Conservation (phyloP, 2,888 invertebrate species). For the Cerceris ruficornis region DNA sequence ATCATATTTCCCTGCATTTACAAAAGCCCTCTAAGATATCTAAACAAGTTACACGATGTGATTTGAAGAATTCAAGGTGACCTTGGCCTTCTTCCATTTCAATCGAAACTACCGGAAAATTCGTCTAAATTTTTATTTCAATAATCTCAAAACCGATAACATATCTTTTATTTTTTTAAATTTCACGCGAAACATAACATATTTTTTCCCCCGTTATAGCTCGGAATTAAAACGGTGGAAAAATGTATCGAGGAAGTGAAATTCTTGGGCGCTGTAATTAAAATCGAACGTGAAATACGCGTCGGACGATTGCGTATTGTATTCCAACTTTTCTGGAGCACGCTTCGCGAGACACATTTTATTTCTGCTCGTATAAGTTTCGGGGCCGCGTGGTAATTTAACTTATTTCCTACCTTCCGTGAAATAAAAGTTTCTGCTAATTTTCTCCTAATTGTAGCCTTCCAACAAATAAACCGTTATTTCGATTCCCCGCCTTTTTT, state of each 20-base stretch:
- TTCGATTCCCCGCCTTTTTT: too few species aligned
- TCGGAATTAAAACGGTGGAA: background rate
- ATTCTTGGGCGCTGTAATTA: conserved; percentile 1
- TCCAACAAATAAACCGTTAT: too few species aligned
- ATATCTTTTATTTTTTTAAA: too few species aligned
- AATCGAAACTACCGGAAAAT: too few species aligned
- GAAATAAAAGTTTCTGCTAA: background rate
- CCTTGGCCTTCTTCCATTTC: too few species aligned
- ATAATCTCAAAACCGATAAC: too few species aligned
- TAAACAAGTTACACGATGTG: too few species aligned
- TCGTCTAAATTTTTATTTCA: too few species aligned
- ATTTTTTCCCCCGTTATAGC: background rate
- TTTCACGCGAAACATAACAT: background rate
- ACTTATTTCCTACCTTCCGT: background rate
- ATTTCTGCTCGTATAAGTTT: background rate
- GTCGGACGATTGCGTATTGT: background rate
- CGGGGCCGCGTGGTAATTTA: background rate
- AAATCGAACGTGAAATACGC: background rate
- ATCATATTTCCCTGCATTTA: too few species aligned
- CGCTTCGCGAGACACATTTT: background rate
- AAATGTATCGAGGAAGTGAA: background rate
- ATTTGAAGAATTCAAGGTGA: too few species aligned
- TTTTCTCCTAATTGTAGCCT: background rate
- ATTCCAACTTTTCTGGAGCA: background rate
- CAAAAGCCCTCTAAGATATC: too few species aligned